phyloP scores from a whole-genome alignment of 2,113 vertebrate species.

The Heterotis niloticus region DNA sequence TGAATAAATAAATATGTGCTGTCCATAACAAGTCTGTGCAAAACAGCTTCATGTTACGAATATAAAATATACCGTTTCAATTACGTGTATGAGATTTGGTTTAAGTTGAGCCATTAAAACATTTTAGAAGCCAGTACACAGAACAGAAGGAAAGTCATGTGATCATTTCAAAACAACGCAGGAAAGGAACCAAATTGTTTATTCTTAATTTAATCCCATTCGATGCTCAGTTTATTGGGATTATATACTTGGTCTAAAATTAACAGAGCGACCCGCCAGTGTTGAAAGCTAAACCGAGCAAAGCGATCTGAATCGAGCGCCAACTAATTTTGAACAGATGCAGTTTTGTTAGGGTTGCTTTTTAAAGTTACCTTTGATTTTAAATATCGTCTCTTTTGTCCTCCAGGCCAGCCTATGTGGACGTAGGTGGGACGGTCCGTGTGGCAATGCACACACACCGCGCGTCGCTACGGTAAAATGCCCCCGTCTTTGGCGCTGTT shows the following conservation, averaged over 20 bases:
- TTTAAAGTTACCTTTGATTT: neutral
- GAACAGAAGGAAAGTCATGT: neutral
- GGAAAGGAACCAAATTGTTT: neutral
- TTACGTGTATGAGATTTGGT: neutral
- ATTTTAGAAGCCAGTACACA: neutral
- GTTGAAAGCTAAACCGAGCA: neutral
- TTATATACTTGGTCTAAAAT: neutral
- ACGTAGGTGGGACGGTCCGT: neutral
- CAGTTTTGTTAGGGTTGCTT: neutral
- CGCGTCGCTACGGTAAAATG: neutral
- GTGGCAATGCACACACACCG: neutral
- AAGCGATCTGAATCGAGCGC: neutral
- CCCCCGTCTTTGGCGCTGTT: neutral
- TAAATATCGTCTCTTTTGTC: conserved; percentile 1
- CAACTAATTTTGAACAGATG: neutral
- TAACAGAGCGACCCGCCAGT: neutral
- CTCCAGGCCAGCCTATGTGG: neutral
- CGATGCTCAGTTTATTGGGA: neutral
- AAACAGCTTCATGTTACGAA: neutral
- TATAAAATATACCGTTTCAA: too few species aligned
- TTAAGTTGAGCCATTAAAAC: neutral
- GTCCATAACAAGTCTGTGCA: neutral
- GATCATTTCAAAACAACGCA: neutral
- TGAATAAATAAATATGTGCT: too few species aligned
- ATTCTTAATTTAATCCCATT: neutral